These are phyloP conservation scores for Cephalotes varians DNA, from an alignment of 2,888 invertebrate species.

Conservation along the genomic window DNA sequence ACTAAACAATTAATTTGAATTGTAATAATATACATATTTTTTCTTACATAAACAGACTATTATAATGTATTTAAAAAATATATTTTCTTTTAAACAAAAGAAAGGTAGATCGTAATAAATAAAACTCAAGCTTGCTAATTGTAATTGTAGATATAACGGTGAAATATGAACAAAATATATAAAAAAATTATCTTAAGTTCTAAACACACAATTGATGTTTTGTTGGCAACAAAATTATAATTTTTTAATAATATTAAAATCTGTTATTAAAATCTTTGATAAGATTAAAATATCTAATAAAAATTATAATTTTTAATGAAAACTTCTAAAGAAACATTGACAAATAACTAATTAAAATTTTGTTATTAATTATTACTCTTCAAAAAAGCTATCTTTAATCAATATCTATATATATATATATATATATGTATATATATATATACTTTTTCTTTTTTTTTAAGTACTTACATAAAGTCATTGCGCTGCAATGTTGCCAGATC, in stretches of 20 bases:
- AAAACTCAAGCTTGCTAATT: not conserved
- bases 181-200: too few relatives aligned
- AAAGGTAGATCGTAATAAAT: not conserved
- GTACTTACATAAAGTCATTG: conserved; percentile 85
- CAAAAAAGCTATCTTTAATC: not conserved
- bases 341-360: not conserved
- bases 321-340: not conserved
- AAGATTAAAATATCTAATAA: not conserved
- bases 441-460: conserved; percentile 1
- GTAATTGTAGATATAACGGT: too few relatives aligned
- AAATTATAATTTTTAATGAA: not conserved
- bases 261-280: not conserved
- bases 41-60: not conserved
- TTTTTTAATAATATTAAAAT: not conserved
- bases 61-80: not conserved
- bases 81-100: not conserved
- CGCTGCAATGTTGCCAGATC: conserved; percentile 89
- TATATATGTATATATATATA: not conserved
- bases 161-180: too few relatives aligned
- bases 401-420: not conserved
- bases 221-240: too few relatives aligned
- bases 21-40: conserved; percentile 20
- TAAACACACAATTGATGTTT: too few relatives aligned
- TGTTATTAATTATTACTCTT: not conserved
- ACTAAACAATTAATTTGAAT: conserved; percentile 58